Conservation (phyloP, 1,140 invertebrate genomes). For the Drosophila kurseongensis region DNA sequence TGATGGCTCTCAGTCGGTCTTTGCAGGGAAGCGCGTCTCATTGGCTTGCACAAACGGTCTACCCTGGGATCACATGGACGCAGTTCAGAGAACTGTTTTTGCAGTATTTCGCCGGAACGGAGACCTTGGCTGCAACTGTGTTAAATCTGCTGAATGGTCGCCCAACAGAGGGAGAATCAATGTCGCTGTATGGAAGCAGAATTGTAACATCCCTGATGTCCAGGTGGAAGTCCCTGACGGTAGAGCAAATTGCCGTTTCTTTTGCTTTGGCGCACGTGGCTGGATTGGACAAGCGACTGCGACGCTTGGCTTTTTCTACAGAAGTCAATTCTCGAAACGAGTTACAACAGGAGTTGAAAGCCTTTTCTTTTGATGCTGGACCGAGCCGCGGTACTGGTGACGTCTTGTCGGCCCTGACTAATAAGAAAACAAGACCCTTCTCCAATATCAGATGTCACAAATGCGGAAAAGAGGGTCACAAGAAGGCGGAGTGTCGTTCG, state of each 20-base stretch:
- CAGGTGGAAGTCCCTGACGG: background rate
- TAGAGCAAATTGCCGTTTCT: conserved; percentile 1
- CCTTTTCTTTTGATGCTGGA: background rate
- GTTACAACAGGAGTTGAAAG: background rate
- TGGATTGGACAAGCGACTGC: background rate
- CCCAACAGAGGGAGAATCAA: background rate
- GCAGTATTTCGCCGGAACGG: background rate
- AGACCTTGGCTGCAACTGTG: background rate
- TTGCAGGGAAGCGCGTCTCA: background rate
- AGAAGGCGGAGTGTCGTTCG: background rate
- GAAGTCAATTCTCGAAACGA: background rate
- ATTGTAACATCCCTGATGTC: background rate
- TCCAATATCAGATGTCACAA: background rate
- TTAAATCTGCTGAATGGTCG: background rate
- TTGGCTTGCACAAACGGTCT: background rate
- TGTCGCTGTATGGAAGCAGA: conserved; percentile 1
- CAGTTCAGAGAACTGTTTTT: background rate
- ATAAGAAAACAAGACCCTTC: background rate
- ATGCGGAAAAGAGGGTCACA: background rate
- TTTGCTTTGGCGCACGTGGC: conserved; percentile 1
- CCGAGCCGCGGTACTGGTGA: background rate
- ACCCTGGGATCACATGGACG: background rate
- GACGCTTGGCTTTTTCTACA: background rate
- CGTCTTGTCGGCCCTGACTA: background rate
- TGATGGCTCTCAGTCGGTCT: background rate